These are phyloP conservation scores for Butorides virescens DNA, from an alignment of 2,113 vertebrate genomes.

Conservation along the genomic window DNA sequence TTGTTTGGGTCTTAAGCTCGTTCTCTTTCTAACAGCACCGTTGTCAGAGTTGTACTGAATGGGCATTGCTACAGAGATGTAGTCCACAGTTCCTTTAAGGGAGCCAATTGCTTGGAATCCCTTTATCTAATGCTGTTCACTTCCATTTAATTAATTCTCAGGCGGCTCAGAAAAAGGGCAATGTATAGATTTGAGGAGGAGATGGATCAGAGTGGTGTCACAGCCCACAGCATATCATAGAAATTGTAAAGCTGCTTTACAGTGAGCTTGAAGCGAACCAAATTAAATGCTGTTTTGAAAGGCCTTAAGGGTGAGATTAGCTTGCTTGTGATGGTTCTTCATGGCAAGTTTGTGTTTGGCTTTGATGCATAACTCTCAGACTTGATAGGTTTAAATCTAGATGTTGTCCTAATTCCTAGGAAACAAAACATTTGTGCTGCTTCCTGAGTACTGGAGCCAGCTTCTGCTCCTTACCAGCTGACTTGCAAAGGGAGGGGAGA, in stretches of 20 bases:
- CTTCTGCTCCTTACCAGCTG: slow-evolving; percentile 12
- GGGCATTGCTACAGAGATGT: not conserved
- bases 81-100: not conserved
- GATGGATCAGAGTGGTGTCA: slow-evolving; percentile 33
- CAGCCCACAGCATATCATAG: not conserved
- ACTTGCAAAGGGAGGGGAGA: not conserved
- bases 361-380: not conserved
- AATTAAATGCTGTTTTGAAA: slow-evolving; percentile 24
- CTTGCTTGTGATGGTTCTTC: not conserved
- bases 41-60: not conserved
- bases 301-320: not conserved
- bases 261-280: not conserved
- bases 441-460: slow-evolving; percentile 35
- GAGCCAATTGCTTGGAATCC: not conserved
- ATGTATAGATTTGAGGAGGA: slow-evolving; percentile 18
- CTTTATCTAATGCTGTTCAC: not conserved
- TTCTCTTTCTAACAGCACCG: not conserved
- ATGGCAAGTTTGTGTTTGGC: not conserved
- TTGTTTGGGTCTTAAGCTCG: not conserved
- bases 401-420: slow-evolving; percentile 28
- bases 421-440: slow-evolving; percentile 46
- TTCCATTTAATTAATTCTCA: slow-evolving; percentile 44
- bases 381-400: not conserved
- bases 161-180: not conserved
- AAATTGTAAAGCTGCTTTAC: slow-evolving; percentile 38